phyloP scores from a whole-genome alignment of 2,888 invertebrate species.

The Philereme vetulata region DNA sequence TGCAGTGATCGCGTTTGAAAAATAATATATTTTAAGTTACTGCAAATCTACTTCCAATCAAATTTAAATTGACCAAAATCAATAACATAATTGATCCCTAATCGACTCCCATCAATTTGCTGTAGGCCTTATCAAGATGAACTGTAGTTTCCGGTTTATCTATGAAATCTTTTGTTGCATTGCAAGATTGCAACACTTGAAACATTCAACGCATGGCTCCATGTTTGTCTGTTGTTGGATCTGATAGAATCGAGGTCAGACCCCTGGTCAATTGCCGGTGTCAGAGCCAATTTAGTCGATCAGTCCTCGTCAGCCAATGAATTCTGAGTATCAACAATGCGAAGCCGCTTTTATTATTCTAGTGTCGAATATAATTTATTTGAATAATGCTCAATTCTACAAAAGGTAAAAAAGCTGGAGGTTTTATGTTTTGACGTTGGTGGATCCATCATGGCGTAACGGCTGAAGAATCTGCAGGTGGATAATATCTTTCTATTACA shows the following conservation, averaged over 20 bases:
- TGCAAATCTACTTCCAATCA: too few relatives aligned
- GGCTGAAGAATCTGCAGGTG: too few relatives aligned
- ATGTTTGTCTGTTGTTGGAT: constrained; percentile 9
- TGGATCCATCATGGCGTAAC: too few relatives aligned
- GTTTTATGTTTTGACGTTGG: too few relatives aligned
- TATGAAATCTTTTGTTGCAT: constrained; percentile 12
- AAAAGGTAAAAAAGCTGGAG: too few relatives aligned
- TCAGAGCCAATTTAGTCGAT: constrained; percentile 63
- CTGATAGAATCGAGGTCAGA: constrained; percentile 33
- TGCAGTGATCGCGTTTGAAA: too few relatives aligned
- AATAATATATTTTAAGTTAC: too few relatives aligned
- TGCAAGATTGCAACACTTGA: constrained; percentile 5
- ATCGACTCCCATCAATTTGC: constrained; percentile 4
- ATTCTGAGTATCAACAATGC: constrained; percentile 21
- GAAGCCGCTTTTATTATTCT: constrained; percentile 8
- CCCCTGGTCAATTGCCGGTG: constrained; percentile 65
- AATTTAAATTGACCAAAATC: background rate
- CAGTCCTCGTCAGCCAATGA: constrained; percentile 42
- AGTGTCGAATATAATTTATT: background rate
- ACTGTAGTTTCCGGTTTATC: constrained; percentile 14
- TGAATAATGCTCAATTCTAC: too few relatives aligned
- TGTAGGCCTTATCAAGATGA: background rate
- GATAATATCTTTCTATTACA: too few relatives aligned
- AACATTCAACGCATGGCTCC: constrained; percentile 2
- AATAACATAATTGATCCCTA: constrained; percentile 5